Base-by-base conservation (phyloP, 2,888 invertebrate species). In the Cheilosia urbana region DNA sequence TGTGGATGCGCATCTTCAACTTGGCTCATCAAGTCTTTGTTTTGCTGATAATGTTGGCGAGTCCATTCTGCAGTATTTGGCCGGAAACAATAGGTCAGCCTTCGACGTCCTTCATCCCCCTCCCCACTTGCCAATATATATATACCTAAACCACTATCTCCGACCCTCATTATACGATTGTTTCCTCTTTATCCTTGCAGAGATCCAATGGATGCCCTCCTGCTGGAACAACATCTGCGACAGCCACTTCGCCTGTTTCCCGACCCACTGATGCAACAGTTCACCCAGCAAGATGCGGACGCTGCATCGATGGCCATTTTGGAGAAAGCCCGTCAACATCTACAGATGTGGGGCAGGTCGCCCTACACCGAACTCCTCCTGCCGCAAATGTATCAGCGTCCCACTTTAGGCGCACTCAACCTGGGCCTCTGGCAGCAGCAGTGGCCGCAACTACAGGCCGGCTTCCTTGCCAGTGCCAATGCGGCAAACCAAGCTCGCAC, bases 341-440 rank as follows among this genome's bases (percentile, higher is more conserved):
- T 92, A 69, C 92, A 93, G 88, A 91, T 92, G 90, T 93, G 92
- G 82, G 93, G 93, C 21, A 90, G 93, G 6, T 92, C 93, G 63
- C 92, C 92, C 49, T 92, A 92, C 76, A 92, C 92, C 75, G 92
- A 93, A 89, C 90, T 92, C 89, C 77, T 92, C 84, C 89, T 93
- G 89, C 92, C 92, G n/a, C 92, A 92, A 88, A 89, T 92, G 88
- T 92, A 92, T 88, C 92, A 93, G 87, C 90, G 92, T 51, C 91
- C 91, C 57, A 91, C 91, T 27, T 88, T 93, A 49, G 91, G 91
- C 87, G 92, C 93, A 63, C 90, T 92, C 65, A 92, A 92, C 87
- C 89, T 92, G 49, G 93, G 93, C 71, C 90, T 92, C 88, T 92
- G 93, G 93, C 92, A 92, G 82, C 92, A 92, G 42, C 92, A 92